phyloP scores from a whole-genome alignment of 2,888 invertebrate species.

The Kryphioiulus occultus region DNA sequence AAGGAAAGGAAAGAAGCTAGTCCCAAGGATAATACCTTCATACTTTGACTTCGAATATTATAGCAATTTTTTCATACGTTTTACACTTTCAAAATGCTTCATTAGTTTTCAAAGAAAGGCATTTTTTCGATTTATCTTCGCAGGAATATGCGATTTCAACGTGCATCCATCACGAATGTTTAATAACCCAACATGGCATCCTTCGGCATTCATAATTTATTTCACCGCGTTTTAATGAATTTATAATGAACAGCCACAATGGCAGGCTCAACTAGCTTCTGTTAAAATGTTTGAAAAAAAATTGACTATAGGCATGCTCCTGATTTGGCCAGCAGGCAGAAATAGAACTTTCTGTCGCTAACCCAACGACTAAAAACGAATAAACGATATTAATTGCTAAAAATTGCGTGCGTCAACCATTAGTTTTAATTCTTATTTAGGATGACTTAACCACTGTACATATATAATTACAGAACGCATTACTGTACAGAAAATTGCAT shows the following conservation, averaged over 20 bases:
- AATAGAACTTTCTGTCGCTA: too few species aligned
- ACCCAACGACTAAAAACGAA: neutral
- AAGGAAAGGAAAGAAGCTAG: conserved; percentile 2
- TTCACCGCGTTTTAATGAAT: conserved; percentile 28
- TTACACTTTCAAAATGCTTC: conserved; percentile 39
- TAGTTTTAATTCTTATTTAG: too few species aligned
- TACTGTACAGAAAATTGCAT: too few species aligned
- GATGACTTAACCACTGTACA: too few species aligned
- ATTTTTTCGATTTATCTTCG: conserved; percentile 21
- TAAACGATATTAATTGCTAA: too few species aligned
- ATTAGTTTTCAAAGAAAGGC: neutral
- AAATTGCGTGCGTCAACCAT: too few species aligned
- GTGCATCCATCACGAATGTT: conserved; percentile 28
- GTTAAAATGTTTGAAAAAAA: neutral
- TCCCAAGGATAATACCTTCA: neutral
- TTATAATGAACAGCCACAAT: neutral
- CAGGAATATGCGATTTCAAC: neutral
- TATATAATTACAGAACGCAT: too few species aligned
- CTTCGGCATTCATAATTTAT: conserved; percentile 12
- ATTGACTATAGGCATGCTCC: neutral
- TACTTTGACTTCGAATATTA: neutral
- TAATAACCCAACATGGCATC: neutral
- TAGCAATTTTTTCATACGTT: conserved; percentile 12
- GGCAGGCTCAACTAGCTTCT: neutral
- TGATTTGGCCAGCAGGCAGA: neutral